Evolutionary conservation across 2,888 invertebrate species (phyloP).

Genomic region (Rotaria macrura): DNA sequence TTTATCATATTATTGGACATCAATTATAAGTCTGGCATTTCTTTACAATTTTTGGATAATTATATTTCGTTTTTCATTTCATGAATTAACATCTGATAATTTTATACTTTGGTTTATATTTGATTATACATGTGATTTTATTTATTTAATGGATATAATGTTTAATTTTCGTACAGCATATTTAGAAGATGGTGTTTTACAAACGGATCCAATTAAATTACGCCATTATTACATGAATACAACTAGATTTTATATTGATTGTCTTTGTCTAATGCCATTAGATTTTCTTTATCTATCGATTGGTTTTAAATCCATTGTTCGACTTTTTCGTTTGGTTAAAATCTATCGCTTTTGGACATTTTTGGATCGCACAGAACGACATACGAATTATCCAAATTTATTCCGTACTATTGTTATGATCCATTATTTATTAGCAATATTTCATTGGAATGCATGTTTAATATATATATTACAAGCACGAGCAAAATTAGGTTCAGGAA

Average conservation of each 20-base stretch:
- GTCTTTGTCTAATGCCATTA: constrained; percentile 86
- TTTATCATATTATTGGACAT: constrained; percentile 54
- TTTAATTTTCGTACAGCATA: constrained; percentile 96
- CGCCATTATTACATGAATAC: constrained; percentile 94
- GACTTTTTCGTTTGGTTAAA: constrained; percentile 87
- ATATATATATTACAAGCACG: constrained; percentile 69
- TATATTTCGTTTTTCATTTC: constrained; percentile 95
- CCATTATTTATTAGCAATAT: constrained; percentile 90
- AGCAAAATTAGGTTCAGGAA: not conserved
- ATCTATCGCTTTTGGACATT: constrained; percentile 96
- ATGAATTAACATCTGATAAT: constrained; percentile 76
- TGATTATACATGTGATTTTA: constrained; percentile 88
- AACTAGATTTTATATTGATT: constrained; percentile 93
- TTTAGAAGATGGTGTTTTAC: constrained; percentile 89
- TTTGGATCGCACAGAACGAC: constrained; percentile 91
- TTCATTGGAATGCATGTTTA: constrained; percentile 98
- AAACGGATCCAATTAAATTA: constrained; percentile 82
- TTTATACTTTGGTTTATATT: constrained; percentile 86
- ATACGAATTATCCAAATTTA: constrained; percentile 95
- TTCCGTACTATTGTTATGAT: constrained; percentile 52
- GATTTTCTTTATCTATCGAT: constrained; percentile 95
- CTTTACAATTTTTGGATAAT: constrained; percentile 53
- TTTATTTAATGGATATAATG: constrained; percentile 86
- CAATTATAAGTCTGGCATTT: constrained; percentile 31
- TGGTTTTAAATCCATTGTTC: constrained; percentile 79